Evolutionary conservation across 2,797 vertebrate species (phyloP).

Genomic region (Rhabdophis nuchalis): DNA sequence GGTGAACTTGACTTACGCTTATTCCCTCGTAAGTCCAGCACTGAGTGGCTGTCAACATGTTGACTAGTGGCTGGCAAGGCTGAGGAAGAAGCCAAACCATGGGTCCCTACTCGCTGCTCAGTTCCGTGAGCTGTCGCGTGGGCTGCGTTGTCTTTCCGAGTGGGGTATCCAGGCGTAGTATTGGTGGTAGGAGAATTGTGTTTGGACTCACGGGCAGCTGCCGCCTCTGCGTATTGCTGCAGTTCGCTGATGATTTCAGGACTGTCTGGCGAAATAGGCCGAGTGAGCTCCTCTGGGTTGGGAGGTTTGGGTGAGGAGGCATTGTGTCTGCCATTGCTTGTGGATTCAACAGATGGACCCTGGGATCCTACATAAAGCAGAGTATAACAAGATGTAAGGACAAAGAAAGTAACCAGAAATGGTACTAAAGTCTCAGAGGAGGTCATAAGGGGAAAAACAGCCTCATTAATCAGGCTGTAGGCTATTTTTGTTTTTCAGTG

Average conservation of each 20-base stretch:
- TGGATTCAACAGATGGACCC: conserved; percentile 70
- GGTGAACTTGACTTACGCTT: conserved; percentile 83
- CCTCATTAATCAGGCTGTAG: background rate
- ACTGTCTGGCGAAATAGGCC: conserved; percentile 83
- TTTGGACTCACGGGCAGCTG: conserved; percentile 68
- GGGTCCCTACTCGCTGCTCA: conserved; percentile 61
- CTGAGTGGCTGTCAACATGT: conserved; percentile 66
- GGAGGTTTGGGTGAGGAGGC: conserved; percentile 82
- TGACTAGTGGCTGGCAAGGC: conserved; percentile 68
- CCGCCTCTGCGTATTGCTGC: conserved; percentile 81
- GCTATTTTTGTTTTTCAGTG: accelerated
- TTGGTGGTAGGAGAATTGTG: conserved; percentile 68
- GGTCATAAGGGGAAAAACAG: background rate
- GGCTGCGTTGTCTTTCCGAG: conserved; percentile 53
- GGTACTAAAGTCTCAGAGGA: background rate
- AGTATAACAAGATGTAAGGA: conserved; percentile 36
- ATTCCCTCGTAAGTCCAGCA: conserved; percentile 79
- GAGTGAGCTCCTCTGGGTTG: conserved; percentile 75
- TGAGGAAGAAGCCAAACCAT: conserved; percentile 60
- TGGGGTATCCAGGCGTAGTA: conserved; percentile 37
- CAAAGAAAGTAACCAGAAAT: accelerated
- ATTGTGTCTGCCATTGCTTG: conserved; percentile 86
- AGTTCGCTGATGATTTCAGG: conserved; percentile 90
- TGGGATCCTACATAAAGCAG: conserved; percentile 74
- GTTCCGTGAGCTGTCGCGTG: conserved; percentile 61